These are phyloP conservation scores for Aporophyla lueneburgensis DNA, from an alignment of 2,888 invertebrate species.

Conservation along the genomic window DNA sequence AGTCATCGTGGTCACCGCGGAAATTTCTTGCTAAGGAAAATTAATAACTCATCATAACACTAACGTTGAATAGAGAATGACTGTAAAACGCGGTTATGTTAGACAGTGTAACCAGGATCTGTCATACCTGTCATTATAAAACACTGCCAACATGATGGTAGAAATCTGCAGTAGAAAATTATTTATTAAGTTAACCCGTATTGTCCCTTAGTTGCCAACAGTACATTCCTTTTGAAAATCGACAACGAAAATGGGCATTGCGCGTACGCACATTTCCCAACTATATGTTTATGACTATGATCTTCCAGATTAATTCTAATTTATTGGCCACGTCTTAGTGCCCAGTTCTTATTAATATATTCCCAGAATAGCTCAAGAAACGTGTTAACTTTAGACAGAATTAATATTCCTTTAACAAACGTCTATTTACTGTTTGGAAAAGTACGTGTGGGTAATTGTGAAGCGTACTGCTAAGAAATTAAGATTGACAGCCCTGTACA, in stretches of 20 bases:
- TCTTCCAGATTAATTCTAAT: conserved; percentile 47
- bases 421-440: conserved; percentile 68
- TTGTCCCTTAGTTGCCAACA: conserved; percentile 45
- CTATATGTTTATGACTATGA: conserved; percentile 29
- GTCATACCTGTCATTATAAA: conserved; percentile 42
- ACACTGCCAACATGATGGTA: conserved; percentile 35
- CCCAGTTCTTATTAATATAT: conserved; percentile 42
- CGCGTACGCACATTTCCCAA: conserved; percentile 38
- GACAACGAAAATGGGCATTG: conserved; percentile 36
- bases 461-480: conserved; percentile 71
- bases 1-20: conserved; percentile 43
- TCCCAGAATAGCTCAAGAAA: conserved; percentile 43
- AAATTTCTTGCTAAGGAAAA: conserved; percentile 50
- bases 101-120: conserved; percentile 9
- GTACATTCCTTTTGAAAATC: conserved; percentile 49
- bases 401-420: conserved; percentile 57
- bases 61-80: conserved; percentile 31
- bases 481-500: conserved; percentile 76
- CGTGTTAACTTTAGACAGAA: conserved; percentile 36
- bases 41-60: conserved; percentile 36
- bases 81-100: conserved; percentile 26
- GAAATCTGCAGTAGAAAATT: conserved; percentile 51
- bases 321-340: conserved; percentile 18
- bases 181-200: conserved; percentile 52
- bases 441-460: conserved; percentile 73